A percentile compares a stretch with the other conserved stretches of the same genome.
Conservation (phyloP, 2,797 vertebrate species). For the Platyrinchus mystaceus region DNA sequence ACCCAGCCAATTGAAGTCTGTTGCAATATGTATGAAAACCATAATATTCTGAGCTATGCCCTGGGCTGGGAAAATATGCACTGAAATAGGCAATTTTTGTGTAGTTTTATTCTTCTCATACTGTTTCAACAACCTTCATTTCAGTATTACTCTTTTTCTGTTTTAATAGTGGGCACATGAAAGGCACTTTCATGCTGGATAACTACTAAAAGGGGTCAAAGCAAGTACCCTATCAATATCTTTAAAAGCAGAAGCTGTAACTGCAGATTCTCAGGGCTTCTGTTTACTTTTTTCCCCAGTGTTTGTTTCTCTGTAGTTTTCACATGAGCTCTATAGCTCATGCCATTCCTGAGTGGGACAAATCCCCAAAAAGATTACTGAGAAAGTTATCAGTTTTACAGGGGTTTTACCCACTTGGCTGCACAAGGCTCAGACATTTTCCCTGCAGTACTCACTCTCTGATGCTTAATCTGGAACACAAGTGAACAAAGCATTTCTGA, state of each 20-base stretch:
- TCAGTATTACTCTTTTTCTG: neutral
- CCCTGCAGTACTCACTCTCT: neutral
- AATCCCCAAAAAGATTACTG: neutral
- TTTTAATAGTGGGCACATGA: neutral
- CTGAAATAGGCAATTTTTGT: neutral
- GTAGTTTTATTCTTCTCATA: neutral
- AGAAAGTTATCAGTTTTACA: neutral
- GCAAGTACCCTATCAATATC: fast-evolving
- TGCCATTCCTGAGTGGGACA: neutral
- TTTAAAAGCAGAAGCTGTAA: neutral
- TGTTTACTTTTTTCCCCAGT: neutral
- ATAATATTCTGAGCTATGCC: neutral
- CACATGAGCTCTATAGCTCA: neutral
- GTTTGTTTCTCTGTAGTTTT: neutral
- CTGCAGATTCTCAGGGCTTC: neutral
- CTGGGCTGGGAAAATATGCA: neutral
- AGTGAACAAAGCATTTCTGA: neutral
- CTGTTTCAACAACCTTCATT: neutral
- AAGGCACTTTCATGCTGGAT: neutral
- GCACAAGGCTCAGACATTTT: neutral
- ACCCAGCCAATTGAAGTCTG: neutral
- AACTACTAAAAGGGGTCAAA: neutral
- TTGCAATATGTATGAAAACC: neutral
- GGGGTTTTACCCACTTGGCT: neutral
- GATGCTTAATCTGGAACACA: neutral